These are phyloP conservation scores for Tragelaphus imberbis DNA, from an alignment of 2,113 vertebrate genomes.

Conservation along the genomic window DNA sequence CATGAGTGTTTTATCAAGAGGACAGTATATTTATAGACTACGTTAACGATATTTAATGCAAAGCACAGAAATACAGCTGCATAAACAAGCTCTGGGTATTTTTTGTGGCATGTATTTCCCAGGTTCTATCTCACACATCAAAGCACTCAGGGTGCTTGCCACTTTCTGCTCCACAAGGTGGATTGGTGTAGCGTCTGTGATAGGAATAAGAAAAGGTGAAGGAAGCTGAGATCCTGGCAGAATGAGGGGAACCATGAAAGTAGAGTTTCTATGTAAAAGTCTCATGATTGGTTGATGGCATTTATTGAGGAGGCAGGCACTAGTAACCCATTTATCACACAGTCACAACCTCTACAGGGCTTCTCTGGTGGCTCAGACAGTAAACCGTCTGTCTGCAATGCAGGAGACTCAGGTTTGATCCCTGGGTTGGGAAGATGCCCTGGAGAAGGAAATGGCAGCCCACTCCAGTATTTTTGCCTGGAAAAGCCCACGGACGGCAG, in stretches of 20 bases:
- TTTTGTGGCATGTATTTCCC: background rate
- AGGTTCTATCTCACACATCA: background rate
- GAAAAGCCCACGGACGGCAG: too few species aligned
- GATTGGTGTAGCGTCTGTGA: accelerated
- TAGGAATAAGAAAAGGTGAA: background rate
- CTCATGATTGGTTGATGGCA: background rate
- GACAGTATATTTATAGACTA: background rate
- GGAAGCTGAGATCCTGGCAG: background rate
- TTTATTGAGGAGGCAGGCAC: background rate
- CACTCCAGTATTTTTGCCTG: too few species aligned
- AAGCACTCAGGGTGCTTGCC: background rate
- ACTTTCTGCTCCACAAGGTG: background rate
- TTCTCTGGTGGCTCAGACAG: too few species aligned
- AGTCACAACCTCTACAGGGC: background rate
- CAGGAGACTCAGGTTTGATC: too few species aligned
- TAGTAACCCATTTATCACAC: background rate
- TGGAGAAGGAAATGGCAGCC: too few species aligned
- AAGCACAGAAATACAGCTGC: background rate
- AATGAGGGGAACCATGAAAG: background rate
- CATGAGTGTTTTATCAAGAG: background rate
- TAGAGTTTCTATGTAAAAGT: background rate
- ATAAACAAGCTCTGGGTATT: background rate
- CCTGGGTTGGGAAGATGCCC: too few species aligned
- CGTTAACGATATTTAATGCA: background rate
- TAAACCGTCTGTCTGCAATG: too few species aligned